Conservation (phyloP, 2,113 vertebrate species). For the Megaptera novaeangliae region DNA sequence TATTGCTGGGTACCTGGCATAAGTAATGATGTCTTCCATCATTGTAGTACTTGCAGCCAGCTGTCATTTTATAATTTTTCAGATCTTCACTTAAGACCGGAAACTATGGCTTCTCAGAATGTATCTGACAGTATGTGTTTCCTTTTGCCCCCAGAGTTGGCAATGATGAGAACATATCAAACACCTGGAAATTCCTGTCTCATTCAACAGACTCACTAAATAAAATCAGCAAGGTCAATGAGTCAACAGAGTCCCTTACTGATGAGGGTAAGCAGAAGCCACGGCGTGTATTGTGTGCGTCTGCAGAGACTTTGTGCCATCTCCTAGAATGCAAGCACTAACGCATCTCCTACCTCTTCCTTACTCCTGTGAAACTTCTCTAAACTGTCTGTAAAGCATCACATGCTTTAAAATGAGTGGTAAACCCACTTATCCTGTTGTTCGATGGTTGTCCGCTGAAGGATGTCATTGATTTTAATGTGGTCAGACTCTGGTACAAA, state of each 20-base stretch:
- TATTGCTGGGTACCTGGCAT: neutral
- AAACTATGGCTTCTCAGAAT: neutral
- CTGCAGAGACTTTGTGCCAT: neutral
- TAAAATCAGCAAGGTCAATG: slow-evolving; percentile 93
- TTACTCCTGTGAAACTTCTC: neutral
- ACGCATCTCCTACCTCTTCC: neutral
- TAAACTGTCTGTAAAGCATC: neutral
- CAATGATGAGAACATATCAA: slow-evolving; percentile 91
- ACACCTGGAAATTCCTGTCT: slow-evolving; percentile 90
- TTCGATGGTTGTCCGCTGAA: neutral
- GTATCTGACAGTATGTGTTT: neutral
- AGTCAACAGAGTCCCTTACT: slow-evolving; percentile 93
- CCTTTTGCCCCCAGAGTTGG: slow-evolving; percentile 83
- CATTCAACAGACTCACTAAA: slow-evolving; percentile 97
- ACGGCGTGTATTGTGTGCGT: rapidly evolving
- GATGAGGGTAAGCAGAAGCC: slow-evolving; percentile 89
- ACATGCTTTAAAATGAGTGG: neutral
- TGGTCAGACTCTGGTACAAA: too few relatives aligned
- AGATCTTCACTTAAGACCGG: neutral
- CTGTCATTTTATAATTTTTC: neutral
- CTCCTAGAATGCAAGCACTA: neutral
- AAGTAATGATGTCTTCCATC: neutral
- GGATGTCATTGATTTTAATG: neutral
- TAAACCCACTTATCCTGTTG: neutral
- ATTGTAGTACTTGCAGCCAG: neutral